phyloP scores from a whole-genome alignment of 2,797 vertebrate species.

The Carapus acus region DNA sequence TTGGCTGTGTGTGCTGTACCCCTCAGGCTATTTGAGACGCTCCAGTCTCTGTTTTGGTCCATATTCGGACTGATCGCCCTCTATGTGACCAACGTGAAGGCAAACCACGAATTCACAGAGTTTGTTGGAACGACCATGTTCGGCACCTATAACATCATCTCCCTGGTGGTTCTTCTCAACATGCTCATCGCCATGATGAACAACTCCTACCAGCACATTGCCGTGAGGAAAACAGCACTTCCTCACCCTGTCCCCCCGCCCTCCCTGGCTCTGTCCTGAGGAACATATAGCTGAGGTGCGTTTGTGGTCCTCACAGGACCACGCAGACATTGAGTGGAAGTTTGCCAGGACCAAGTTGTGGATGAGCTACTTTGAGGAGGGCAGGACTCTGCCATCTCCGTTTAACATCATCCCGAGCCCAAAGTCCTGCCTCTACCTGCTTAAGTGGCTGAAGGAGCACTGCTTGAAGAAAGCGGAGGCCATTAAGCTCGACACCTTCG shows the following conservation, averaged over 20 bases:
- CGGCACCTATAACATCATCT: slow-evolving; percentile 96
- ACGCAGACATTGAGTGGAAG: slow-evolving; percentile 99
- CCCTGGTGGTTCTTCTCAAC: slow-evolving; percentile 94
- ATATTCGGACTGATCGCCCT: slow-evolving; percentile 94
- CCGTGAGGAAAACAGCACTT: slow-evolving; percentile 76
- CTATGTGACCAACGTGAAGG: slow-evolving; percentile 90
- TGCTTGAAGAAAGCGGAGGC: slow-evolving; percentile 76
- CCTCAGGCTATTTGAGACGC: slow-evolving; percentile 89
- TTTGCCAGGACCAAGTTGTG: slow-evolving; percentile 98
- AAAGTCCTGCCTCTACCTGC: slow-evolving; percentile 87
- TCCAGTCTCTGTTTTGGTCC: slow-evolving; percentile 98
- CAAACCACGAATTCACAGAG: slow-evolving; percentile 87
- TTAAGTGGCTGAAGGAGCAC: slow-evolving; percentile 80
- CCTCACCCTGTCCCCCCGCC: neutral
- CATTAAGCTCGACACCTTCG: slow-evolving; percentile 82
- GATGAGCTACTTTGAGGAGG: slow-evolving; percentile 99
- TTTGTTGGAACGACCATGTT: slow-evolving; percentile 98
- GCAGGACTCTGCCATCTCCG: slow-evolving; percentile 90
- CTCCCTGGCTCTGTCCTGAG: neutral
- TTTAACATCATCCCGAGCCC: slow-evolving; percentile 98
- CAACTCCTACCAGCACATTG: slow-evolving; percentile 98
- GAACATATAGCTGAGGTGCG: slow-evolving; percentile 19
- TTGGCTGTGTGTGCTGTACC: neutral
- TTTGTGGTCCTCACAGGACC: slow-evolving; percentile 84
- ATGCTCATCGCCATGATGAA: slow-evolving; percentile 99